phyloP scores from a whole-genome alignment of 2,113 vertebrate genomes.

The Gracilinanus agilis region DNA sequence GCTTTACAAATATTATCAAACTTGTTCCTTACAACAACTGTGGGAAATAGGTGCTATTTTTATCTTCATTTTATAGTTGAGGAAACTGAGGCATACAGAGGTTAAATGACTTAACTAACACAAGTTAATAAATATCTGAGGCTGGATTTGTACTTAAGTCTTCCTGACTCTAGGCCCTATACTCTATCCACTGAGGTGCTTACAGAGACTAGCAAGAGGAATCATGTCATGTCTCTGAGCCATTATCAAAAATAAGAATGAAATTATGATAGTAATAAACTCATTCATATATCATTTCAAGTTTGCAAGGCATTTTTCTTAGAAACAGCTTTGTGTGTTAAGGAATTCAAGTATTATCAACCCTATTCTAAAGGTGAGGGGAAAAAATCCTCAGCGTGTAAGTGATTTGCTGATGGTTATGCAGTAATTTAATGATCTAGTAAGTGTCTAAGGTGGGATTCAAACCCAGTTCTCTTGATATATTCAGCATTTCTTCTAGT shows the following conservation, averaged over 20 bases:
- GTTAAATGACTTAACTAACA: not conserved
- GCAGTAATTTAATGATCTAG: not conserved
- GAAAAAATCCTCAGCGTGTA: not conserved
- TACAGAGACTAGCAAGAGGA: not conserved
- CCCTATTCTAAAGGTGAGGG: not conserved
- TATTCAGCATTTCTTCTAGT: not conserved
- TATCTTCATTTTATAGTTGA: not conserved
- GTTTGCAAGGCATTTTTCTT: not conserved
- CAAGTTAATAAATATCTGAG: no score
- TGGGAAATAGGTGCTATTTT: not conserved
- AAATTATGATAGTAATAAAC: not conserved
- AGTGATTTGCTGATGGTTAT: not conserved
- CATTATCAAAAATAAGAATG: not conserved
- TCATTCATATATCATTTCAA: not conserved
- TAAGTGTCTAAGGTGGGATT: not conserved
- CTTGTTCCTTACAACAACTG: not conserved
- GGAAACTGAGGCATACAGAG: not conserved
- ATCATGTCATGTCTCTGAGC: not conserved
- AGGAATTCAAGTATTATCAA: not conserved
- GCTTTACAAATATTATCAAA: no score
- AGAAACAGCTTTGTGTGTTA: not conserved
- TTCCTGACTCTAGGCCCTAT: no score
- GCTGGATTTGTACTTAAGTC: no score
- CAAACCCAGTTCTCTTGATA: not conserved
- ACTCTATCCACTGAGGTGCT: not conserved